These are phyloP conservation scores for Chanos chanos DNA, from an alignment of 2,797 vertebrate genomes.

Conservation along the genomic window DNA sequence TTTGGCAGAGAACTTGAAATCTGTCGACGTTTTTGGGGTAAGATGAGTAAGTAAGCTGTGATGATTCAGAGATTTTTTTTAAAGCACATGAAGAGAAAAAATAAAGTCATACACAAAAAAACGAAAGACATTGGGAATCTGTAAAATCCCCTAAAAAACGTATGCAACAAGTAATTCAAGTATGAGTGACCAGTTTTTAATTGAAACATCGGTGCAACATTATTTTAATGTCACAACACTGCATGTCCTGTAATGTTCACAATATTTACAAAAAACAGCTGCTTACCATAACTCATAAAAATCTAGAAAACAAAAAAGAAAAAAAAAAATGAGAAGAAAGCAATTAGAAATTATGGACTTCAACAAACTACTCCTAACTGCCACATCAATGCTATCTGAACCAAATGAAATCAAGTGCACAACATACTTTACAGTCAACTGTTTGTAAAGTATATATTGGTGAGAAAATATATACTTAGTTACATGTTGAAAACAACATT, in stretches of 20 bases:
- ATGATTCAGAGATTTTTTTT: too few relatives aligned
- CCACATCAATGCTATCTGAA: conserved; percentile 72
- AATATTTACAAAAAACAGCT: conserved; percentile 92
- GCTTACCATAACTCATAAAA: conserved; percentile 84
- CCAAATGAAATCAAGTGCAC: conserved; percentile 78
- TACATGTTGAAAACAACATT: conserved; percentile 63
- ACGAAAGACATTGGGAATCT: too few relatives aligned
- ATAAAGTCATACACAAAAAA: background rate
- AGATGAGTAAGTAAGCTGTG: too few relatives aligned
- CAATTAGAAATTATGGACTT: conserved; percentile 75
- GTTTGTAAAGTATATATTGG: conserved; percentile 81
- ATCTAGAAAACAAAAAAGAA: conserved; percentile 63
- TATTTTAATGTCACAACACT: conserved; percentile 93
- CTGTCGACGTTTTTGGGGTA: too few relatives aligned
- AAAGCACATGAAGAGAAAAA: background rate
- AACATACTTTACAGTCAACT: conserved; percentile 78
- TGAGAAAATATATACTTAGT: conserved; percentile 76
- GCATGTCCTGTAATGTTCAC: conserved; percentile 94
- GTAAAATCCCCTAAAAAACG: conserved; percentile 71
- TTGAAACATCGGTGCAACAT: conserved; percentile 96
- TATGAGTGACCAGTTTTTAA: conserved; percentile 95
- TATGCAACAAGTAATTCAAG: conserved; percentile 77
- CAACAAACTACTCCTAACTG: conserved; percentile 77
- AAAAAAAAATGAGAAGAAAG: conserved; percentile 57
- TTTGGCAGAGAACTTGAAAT: too few relatives aligned